Percentiles rank a stretch among this genome's conserved stretches.
Evolutionary conservation across 2,888 invertebrate genomes (phyloP).

Genomic region (Lagria hirta): DNA sequence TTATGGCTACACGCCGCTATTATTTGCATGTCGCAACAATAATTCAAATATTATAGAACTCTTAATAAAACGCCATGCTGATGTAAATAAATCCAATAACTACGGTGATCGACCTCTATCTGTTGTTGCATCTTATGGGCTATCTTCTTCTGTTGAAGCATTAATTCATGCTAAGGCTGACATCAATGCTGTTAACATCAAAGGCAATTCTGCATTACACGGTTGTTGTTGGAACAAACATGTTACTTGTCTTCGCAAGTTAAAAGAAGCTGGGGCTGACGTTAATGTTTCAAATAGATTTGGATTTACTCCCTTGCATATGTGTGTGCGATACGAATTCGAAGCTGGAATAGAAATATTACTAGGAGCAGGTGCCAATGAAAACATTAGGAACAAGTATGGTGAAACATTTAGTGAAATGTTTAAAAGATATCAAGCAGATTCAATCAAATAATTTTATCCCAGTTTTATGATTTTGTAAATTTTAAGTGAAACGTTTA

Average conservation of each 20-base stretch:
- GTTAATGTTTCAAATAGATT: no score
- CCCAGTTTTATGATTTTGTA: no score
- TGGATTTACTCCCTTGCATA: not conserved
- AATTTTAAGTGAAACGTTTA: no score
- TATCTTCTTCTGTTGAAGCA: no score
- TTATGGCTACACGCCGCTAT: slow-evolving; percentile 4
- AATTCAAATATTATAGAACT: not conserved
- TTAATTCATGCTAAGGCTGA: not conserved
- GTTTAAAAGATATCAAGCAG: no score
- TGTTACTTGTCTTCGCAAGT: not conserved
- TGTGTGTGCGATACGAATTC: no score
- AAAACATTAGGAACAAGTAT: no score
- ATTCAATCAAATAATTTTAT: no score
- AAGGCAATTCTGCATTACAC: not conserved
- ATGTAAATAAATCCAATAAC: not conserved
- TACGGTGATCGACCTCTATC: not conserved
- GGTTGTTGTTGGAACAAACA: not conserved
- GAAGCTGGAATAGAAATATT: no score
- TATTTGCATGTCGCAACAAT: slow-evolving; percentile 7
- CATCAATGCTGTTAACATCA: not conserved
- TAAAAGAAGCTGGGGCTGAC: slow-evolving; percentile 1
- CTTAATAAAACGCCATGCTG: not conserved
- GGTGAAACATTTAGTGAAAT: no score
- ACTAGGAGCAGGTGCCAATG: no score
- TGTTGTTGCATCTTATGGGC: not conserved